Percentiles rank a stretch among this genome's conserved stretches.
phyloP scores from a whole-genome alignment of 2,888 invertebrate genomes.

The Idaea straminata region DNA sequence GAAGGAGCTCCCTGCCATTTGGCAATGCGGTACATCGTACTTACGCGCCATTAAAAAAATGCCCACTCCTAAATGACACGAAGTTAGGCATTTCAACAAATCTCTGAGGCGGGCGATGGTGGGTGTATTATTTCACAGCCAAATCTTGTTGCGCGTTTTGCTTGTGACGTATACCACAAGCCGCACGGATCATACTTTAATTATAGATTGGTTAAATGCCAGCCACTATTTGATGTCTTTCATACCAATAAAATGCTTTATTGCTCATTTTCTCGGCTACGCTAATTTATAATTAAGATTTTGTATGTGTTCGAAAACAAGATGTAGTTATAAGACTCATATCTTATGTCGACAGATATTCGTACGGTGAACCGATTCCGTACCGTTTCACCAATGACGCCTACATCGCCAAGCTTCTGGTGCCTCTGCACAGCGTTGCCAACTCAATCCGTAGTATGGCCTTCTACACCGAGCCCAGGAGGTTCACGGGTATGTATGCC shows the following conservation, averaged over 20 bases:
- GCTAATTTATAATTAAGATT: constrained; percentile 18
- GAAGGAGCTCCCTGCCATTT: constrained; percentile 53
- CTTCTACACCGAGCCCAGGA: constrained; percentile 85
- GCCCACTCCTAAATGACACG: constrained; percentile 22
- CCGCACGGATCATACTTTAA: constrained; percentile 54
- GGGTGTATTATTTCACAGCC: constrained; percentile 58
- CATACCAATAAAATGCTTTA: constrained; percentile 54
- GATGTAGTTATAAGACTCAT: constrained; percentile 9
- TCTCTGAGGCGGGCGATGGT: constrained; percentile 36
- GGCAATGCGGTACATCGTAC: constrained; percentile 44
- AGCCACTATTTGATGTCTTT: constrained; percentile 59
- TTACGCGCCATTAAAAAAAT: constrained; percentile 26
- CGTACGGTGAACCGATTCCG: constrained; percentile 74
- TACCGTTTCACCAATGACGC: constrained; percentile 85
- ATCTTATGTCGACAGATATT: constrained; percentile 66
- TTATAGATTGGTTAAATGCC: constrained; percentile 73
- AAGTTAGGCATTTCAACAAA: constrained; percentile 27
- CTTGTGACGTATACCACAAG: constrained; percentile 45
- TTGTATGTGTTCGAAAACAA: constrained; percentile 12
- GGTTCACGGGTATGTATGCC: constrained; percentile 82
- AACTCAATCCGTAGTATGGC: constrained; percentile 82
- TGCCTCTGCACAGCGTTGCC: constrained; percentile 82
- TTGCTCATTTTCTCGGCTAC: constrained; percentile 50
- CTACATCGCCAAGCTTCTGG: constrained; percentile 85
- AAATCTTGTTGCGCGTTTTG: constrained; percentile 46